These are phyloP conservation scores for Bombus superbus DNA, from an alignment of 1,140 invertebrate species.

Conservation along the genomic window DNA sequence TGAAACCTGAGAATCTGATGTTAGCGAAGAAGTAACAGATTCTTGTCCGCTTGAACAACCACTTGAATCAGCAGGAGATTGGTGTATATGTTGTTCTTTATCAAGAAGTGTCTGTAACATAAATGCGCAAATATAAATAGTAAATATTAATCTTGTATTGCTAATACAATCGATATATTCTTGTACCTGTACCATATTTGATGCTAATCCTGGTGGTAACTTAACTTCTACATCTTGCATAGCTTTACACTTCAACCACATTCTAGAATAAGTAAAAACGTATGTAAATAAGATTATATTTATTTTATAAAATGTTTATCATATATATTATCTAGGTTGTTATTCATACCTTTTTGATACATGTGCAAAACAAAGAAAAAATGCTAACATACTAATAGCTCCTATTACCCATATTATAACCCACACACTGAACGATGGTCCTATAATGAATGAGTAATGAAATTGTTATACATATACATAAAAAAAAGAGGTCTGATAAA, in stretches of 20 bases:
- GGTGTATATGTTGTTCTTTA: constrained; percentile 79
- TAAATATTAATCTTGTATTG: not conserved
- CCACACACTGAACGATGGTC: constrained; percentile 68
- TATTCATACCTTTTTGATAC: constrained; percentile 76
- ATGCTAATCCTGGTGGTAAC: constrained; percentile 83
- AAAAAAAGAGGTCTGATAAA: no score
- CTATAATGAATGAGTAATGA: constrained; percentile 50
- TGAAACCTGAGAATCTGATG: constrained; percentile 83
- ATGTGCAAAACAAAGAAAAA: constrained; percentile 74
- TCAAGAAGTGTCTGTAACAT: constrained; percentile 78
- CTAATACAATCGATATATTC: not conserved
- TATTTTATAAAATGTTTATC: constrained; percentile 17
- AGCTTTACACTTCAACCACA: constrained; percentile 81
- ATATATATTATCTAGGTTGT: not conserved
- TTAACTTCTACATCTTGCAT: constrained; percentile 84
- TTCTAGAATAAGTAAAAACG: constrained; percentile 71
- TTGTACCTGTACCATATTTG: constrained; percentile 71
- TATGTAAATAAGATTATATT: not conserved
- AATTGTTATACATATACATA: not conserved
- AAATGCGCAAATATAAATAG: constrained; percentile 10
- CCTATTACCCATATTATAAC: constrained; percentile 78
- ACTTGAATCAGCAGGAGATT: constrained; percentile 83
- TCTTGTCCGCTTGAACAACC: constrained; percentile 85
- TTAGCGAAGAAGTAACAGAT: constrained; percentile 84
- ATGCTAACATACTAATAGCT: constrained; percentile 64